Conservation (phyloP, 2,888 invertebrate genomes). For the Drosophila heteroneura region DNA sequence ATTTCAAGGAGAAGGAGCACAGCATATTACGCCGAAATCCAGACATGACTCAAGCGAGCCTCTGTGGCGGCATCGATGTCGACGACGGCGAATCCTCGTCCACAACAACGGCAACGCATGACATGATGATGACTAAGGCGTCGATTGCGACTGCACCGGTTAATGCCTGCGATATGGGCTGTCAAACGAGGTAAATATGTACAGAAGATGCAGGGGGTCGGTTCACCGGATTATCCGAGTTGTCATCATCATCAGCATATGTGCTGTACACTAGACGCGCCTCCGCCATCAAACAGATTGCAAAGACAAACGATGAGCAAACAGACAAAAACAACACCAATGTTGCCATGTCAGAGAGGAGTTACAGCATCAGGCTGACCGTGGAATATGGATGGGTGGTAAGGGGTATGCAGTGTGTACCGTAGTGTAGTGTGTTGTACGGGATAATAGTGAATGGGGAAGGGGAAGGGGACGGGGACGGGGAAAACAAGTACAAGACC, state of each 20-base stretch:
- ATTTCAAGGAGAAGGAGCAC: conserved; percentile 84
- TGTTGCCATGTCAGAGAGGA: conserved; percentile 23
- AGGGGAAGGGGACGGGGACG: background rate
- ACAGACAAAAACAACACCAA: conserved; percentile 66
- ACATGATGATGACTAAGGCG: conserved; percentile 68
- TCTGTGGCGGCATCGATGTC: conserved; percentile 73
- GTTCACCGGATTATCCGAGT: conserved; percentile 3
- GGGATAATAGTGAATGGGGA: background rate
- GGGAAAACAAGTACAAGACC: conserved; percentile 7
- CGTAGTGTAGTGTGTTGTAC: background rate
- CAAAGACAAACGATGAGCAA: conserved; percentile 64
- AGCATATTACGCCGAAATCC: conserved; percentile 83
- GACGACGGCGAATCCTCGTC: conserved; percentile 71
- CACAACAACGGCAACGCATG: conserved; percentile 71
- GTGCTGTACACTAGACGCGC: conserved; percentile 52
- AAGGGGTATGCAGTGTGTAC: background rate
- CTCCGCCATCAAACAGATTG: conserved; percentile 56
- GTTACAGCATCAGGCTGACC: conserved; percentile 4
- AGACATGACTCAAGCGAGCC: conserved; percentile 84
- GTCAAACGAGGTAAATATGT: conserved; percentile 90
- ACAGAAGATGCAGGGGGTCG: background rate
- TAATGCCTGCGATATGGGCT: conserved; percentile 91
- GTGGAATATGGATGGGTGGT: background rate
- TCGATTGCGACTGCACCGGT: conserved; percentile 59
- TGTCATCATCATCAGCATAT: conserved; percentile 20